Base-by-base conservation (phyloP, 2,888 invertebrate genomes). In the Papilio elwesi region DNA sequence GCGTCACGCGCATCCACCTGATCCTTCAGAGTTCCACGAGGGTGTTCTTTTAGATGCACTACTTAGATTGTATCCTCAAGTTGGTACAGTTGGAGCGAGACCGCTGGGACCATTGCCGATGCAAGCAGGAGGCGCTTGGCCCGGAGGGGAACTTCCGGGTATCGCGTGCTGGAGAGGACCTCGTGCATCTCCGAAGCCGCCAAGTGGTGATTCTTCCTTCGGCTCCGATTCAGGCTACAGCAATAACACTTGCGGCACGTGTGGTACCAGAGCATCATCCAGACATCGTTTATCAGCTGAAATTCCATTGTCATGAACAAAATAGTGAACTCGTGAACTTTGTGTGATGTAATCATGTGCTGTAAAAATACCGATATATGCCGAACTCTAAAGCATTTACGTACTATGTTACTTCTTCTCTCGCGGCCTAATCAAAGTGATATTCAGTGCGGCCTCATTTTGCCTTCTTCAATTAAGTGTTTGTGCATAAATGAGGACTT, bases 221-320 rank as follows among this genome's bases (percentile, higher is more conserved):
- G 97, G 97, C 48, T 97, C 97, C 10, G 97, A 97, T 89, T 97
- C 97, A 63, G 97, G 97, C 11, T 97, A 97, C 89, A 97, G 97
- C 87, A 97, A 97, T 88, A 96, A 96, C 82, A 96, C 96, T 6
- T 96, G 96, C 76, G 96, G 96, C 1, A 96, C 96, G 0, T 82
- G 82, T 59, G 96, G 96, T 12, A 95, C 95, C 1, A 89, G 95
- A 68, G 95, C 94, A 6, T 94, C 94, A 5, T 95, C 94, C 12
- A 87, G 92, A 74, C 93, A 93, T 82, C 87, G 93, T 55, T 77
- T 93, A 75, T 93, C 93, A 75, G 93, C 93, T 1, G 93, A 93
- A 85, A 93, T 93, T 75, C 93, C 93, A 49, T 90, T 93, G 91
- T 93, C 93, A 86, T 93, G 92, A 93, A 90, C 81, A 48, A 76